Percentiles rank a stretch among this genome's conserved stretches.
Conservation (phyloP, 2,113 vertebrate genomes). For the Sisor rabdophorus region DNA sequence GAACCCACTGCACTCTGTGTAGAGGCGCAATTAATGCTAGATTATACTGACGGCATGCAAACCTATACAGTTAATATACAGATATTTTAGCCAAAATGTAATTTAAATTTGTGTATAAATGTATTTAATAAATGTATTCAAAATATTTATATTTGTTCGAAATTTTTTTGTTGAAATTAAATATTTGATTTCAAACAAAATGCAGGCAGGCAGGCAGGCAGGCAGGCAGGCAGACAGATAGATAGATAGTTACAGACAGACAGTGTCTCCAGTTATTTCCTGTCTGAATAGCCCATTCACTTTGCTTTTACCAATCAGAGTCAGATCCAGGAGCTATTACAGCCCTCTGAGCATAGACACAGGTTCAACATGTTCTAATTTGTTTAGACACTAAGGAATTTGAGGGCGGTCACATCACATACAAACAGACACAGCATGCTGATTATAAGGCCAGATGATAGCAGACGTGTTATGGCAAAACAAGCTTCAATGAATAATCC, state of each 20-base stretch:
- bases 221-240: too few relatives aligned
- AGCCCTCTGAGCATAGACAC: neutral
- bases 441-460: neutral
- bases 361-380: constrained; percentile 31
- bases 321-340: neutral
- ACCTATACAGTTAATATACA: too few relatives aligned
- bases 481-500: constrained; percentile 15
- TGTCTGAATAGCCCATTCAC: constrained; percentile 15
- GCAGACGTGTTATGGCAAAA: constrained; percentile 25
- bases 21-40: constrained; percentile 2
- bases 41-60: neutral
- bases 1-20: constrained; percentile 45
- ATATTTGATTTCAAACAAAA: too few relatives aligned
- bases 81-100: too few relatives aligned
- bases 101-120: too few relatives aligned
- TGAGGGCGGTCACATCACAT: constrained; percentile 13
- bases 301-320: neutral
- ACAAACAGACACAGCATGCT: constrained; percentile 26
- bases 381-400: constrained; percentile 36
- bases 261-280: constrained; percentile 7
- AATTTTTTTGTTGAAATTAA: too few relatives aligned
- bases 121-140: too few relatives aligned
- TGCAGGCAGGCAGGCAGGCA: too few relatives aligned
- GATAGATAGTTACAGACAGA: too few relatives aligned
- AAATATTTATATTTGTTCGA: too few relatives aligned